phyloP scores from a whole-genome alignment of 92 coral and sea anemone species.

The Montipora capitata region DNA sequence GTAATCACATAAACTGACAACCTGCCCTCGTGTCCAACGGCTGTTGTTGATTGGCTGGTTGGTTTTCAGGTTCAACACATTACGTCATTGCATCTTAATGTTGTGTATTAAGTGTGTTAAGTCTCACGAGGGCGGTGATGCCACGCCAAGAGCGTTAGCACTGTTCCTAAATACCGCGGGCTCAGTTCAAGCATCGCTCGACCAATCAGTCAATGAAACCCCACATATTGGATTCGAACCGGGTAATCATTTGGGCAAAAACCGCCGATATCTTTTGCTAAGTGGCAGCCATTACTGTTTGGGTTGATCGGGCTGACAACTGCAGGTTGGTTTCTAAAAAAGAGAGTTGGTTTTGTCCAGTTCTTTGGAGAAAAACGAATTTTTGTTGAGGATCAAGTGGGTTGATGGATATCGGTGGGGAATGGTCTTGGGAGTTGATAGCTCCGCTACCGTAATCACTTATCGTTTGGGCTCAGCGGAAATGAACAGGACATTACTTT shows the following conservation, averaged over 20 bases:
- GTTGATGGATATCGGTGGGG: conserved; percentile 60
- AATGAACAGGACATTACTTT: not conserved
- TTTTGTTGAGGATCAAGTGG: conserved; percentile 36
- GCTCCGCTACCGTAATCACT: not conserved
- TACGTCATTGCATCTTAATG: conserved; percentile 95
- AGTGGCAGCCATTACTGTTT: conserved; percentile 48
- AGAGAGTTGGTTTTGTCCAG: not conserved
- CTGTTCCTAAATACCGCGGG: conserved; percentile 45
- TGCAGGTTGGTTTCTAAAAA: conserved; percentile 44
- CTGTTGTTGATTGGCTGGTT: conserved; percentile 77
- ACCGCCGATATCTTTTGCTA: conserved; percentile 30
- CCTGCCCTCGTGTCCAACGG: conserved; percentile 69
- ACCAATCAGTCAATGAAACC: conserved; percentile 39
- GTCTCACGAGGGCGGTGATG: conserved; percentile 84
- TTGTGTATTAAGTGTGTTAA: conserved; percentile 71
- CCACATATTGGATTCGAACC: conserved; percentile 35
- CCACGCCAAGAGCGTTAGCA: conserved; percentile 70
- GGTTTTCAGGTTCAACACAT: conserved; percentile 92
- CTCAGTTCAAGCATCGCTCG: conserved; percentile 48
- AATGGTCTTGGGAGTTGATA: conserved; percentile 6
- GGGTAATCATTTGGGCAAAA: conserved; percentile 46
- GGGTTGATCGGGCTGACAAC: conserved; percentile 56
- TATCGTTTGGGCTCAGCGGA: not conserved
- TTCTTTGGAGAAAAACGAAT: not conserved
- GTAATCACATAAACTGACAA: conserved; percentile 68